Percentiles rank a stretch among this genome's conserved stretches.
phyloP scores from a whole-genome alignment of 2,888 invertebrate species.

The Rhagonycha fulva region DNA sequence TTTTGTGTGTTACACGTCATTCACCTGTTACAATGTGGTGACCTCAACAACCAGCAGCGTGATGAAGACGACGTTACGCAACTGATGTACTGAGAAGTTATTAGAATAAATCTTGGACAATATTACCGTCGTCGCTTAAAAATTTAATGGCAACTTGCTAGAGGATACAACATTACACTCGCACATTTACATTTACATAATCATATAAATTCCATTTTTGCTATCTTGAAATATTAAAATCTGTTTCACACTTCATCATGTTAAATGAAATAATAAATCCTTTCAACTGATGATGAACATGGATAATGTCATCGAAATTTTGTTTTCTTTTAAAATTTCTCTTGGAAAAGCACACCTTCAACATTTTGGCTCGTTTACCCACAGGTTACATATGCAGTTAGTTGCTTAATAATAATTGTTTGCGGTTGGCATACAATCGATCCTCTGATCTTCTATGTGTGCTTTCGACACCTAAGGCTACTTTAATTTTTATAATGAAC shows the following conservation, averaged over 20 bases:
- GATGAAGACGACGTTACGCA: slow-evolving; percentile 22
- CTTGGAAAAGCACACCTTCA: background rate
- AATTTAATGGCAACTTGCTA: background rate
- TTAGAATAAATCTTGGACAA: slow-evolving; percentile 42
- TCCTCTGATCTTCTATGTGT: background rate
- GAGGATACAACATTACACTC: background rate
- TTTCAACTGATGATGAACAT: background rate
- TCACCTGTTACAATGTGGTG: slow-evolving; percentile 27
- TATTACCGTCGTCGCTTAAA: slow-evolving; percentile 4
- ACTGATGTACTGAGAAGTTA: slow-evolving; percentile 37
- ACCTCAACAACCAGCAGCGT: slow-evolving; percentile 13
- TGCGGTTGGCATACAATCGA: slow-evolving; percentile 1
- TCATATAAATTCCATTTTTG: background rate
- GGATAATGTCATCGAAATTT: background rate
- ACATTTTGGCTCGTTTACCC: slow-evolving; percentile 11
- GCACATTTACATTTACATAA: background rate
- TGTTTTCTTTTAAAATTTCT: background rate
- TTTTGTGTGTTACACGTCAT: slow-evolving; percentile 14
- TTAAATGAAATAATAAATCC: background rate
- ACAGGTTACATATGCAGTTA: slow-evolving; percentile 10
- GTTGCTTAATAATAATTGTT: slow-evolving; percentile 12
- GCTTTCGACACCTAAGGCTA: slow-evolving; percentile 16
- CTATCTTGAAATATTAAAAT: background rate
- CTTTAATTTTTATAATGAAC: slow-evolving; percentile 12
- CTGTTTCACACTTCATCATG: background rate